These are phyloP conservation scores for Echinometra lucunter DNA, from an alignment of 53 echinoderm and acorn worm species.

Conservation along the genomic window DNA sequence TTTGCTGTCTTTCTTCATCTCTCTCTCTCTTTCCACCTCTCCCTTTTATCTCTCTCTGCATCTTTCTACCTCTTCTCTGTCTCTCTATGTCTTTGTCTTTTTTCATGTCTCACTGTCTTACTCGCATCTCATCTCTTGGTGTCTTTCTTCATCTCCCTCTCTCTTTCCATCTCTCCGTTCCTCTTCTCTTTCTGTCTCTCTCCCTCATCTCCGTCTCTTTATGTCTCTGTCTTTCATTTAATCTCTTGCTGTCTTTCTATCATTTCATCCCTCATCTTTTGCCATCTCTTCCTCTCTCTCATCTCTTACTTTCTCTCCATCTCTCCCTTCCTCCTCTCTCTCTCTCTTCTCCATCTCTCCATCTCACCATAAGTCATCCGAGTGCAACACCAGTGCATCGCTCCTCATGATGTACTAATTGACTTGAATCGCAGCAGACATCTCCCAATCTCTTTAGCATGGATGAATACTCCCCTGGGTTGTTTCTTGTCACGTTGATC, in stretches of 20 bases:
- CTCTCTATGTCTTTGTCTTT: no score
- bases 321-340: neutral
- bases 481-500: neutral
- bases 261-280: no score
- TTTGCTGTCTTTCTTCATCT: no score
- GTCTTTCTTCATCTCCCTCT: no score
- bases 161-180: no score
- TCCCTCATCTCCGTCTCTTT: neutral
- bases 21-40: no score
- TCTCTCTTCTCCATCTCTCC: neutral
- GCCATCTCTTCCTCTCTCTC: no score
- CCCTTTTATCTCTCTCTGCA: no score
- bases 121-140: neutral
- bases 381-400: neutral
- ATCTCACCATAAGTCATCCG: no score
- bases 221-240: neutral
- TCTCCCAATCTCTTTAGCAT: neutral
- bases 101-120: neutral
- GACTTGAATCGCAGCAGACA: neutral
- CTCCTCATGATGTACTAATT: neutral
- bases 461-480: neutral
- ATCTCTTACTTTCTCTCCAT: no score
- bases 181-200: neutral
- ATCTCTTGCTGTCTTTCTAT: no score
- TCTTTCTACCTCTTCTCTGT: no score